phyloP scores from a whole-genome alignment of 2,888 invertebrate species.

The Neria commutata region DNA sequence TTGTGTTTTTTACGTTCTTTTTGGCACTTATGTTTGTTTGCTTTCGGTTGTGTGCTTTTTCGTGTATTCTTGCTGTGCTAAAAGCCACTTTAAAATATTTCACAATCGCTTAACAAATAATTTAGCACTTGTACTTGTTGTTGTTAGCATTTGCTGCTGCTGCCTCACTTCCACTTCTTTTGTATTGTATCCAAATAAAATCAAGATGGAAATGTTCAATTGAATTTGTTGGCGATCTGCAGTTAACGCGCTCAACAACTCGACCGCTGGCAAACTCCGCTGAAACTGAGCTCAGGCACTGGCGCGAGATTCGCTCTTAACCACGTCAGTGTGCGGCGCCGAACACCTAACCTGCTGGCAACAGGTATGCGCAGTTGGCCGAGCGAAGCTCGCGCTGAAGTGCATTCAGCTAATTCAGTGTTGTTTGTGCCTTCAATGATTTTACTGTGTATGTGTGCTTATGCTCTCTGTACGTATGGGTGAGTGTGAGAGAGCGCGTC shows the following conservation, averaged over 20 bases:
- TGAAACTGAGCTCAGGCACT: constrained; percentile 51
- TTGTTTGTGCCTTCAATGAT: too few relatives aligned
- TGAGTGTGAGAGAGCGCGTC: too few relatives aligned
- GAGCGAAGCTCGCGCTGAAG: too few relatives aligned
- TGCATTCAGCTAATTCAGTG: too few relatives aligned
- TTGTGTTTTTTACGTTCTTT: too few relatives aligned
- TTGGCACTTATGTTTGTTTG: too few relatives aligned
- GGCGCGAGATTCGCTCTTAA: constrained; percentile 48
- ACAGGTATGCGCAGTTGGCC: too few relatives aligned
- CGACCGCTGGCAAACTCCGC: constrained; percentile 46
- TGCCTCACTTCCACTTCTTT: constrained; percentile 5
- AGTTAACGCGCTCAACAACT: constrained; percentile 36
- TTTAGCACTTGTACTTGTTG: constrained; percentile 11
- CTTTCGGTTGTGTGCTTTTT: too few relatives aligned
- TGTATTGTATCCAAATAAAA: constrained; percentile 16
- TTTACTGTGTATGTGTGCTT: too few relatives aligned
- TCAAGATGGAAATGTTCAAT: constrained; percentile 10
- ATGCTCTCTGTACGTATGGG: too few relatives aligned
- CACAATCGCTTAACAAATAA: constrained; percentile 11
- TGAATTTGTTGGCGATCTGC: background rate
- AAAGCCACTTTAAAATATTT: constrained; percentile 15
- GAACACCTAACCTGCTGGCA: background rate
- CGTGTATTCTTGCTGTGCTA: too few relatives aligned
- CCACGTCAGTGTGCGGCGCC: constrained; percentile 19
- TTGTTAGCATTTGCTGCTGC: constrained; percentile 8